phyloP scores from a whole-genome alignment of 2,797 vertebrate genomes.

The Spea hammondii region DNA sequence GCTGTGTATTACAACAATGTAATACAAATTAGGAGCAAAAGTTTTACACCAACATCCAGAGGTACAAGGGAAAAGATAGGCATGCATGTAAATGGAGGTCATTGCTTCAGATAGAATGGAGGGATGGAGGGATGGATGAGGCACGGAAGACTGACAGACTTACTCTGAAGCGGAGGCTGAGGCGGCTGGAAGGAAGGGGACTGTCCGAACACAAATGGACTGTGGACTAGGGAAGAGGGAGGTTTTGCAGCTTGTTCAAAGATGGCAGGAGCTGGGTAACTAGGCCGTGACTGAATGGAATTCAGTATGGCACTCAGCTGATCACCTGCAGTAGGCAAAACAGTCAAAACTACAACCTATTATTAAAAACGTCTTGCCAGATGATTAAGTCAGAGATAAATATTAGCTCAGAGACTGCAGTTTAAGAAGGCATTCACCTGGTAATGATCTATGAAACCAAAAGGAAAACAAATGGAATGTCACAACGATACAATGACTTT shows the following conservation, averaged over 20 bases:
- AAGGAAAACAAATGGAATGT: too few species aligned
- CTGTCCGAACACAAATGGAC: constrained; percentile 99
- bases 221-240: constrained; percentile 99
- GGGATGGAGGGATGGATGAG: constrained; percentile 73
- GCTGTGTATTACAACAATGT: too few species aligned
- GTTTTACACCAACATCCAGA: too few species aligned
- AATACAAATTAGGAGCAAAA: too few species aligned
- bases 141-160: constrained; percentile 95
- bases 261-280: constrained; percentile 97
- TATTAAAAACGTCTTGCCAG: constrained; percentile 53
- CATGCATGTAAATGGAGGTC: constrained; percentile 53
- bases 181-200: constrained; percentile 98
- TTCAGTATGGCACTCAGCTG: constrained; percentile 99
- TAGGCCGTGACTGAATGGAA: constrained; percentile 99
- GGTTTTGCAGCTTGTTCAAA: constrained; percentile 99
- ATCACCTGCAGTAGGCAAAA: constrained; percentile 99
- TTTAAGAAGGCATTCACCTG: too few species aligned
- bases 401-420: too few species aligned
- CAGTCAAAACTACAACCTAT: constrained; percentile 95
- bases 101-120: constrained; percentile 80
- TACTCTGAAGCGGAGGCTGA: constrained; percentile 99
- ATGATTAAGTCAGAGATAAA: neutral
- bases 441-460: too few species aligned
- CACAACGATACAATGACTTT: too few species aligned
- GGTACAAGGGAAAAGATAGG: neutral